phyloP scores from a whole-genome alignment of 2,888 invertebrate genomes.

The Conops quadrifasciatus region DNA sequence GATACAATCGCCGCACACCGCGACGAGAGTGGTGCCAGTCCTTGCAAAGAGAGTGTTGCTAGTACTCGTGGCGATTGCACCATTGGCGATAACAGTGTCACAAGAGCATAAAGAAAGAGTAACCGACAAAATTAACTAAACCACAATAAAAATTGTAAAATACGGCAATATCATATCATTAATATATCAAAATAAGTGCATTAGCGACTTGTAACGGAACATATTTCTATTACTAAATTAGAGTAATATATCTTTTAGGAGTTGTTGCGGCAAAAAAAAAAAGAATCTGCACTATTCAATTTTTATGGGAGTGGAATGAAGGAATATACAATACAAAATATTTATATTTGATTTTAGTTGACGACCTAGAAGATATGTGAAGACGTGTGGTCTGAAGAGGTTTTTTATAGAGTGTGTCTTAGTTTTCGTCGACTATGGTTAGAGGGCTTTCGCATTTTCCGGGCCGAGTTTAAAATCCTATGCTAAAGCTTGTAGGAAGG shows the following conservation, averaged over 20 bases:
- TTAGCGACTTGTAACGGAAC: slow-evolving; percentile 10
- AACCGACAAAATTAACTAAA: not conserved
- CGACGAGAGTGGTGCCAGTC: slow-evolving; percentile 10
- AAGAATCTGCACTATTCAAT: not conserved
- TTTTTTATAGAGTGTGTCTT: too few relatives aligned
- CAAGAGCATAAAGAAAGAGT: not conserved
- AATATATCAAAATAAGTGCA: not conserved
- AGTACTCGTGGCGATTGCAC: not conserved
- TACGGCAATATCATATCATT: too few relatives aligned
- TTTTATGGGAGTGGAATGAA: not conserved
- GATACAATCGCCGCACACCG: slow-evolving; percentile 52
- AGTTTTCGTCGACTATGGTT: too few relatives aligned
- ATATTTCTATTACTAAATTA: not conserved
- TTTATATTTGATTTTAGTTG: too few relatives aligned
- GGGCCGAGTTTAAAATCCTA: too few relatives aligned
- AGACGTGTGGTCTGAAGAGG: too few relatives aligned
- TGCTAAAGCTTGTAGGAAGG: too few relatives aligned
- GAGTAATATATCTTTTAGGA: not conserved
- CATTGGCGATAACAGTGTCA: not conserved
- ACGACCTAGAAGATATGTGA: too few relatives aligned
- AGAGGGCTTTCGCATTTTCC: too few relatives aligned
- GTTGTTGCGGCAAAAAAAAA: not conserved
- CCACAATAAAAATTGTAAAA: not conserved
- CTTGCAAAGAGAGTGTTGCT: not conserved
- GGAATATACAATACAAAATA: not conserved